Evolutionary conservation across 2,113 vertebrate genomes (phyloP).

Genomic region (Megaptera novaeangliae): DNA sequence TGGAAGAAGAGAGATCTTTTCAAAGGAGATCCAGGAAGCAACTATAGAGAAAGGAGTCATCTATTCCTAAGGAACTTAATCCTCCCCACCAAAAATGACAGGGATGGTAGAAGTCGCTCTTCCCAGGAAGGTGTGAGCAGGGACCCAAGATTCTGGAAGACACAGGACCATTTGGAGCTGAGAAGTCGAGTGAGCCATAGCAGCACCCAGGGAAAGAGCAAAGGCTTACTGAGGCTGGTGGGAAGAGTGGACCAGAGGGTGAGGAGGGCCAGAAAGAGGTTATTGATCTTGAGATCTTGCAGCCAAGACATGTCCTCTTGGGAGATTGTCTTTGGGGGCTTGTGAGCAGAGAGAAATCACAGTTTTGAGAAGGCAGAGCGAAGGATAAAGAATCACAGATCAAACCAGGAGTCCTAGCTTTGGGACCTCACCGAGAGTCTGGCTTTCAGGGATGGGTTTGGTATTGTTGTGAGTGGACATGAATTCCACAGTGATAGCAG

Average conservation of each 20-base stretch:
- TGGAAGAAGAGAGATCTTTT: conserved; percentile 30
- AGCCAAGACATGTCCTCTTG: background rate
- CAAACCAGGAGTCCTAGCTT: background rate
- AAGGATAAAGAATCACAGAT: background rate
- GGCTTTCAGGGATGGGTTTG: background rate
- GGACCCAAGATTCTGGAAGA: background rate
- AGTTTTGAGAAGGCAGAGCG: background rate
- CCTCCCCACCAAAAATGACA: background rate
- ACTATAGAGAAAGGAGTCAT: conserved; percentile 19
- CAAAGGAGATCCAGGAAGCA: conserved; percentile 2
- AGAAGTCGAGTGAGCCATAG: too few species aligned
- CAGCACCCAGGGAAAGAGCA: background rate
- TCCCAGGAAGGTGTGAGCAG: background rate
- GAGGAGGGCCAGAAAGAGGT: background rate
- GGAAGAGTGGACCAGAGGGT: background rate
- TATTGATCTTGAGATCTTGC: background rate
- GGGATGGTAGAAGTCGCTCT: background rate
- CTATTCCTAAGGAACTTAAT: background rate
- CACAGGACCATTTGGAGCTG: background rate
- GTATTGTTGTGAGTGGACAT: background rate
- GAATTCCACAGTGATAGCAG: background rate
- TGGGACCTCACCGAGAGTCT: background rate
- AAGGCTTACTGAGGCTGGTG: background rate
- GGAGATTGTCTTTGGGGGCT: background rate
- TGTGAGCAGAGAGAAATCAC: background rate